Conservation (phyloP, 2,797 vertebrate species). For the Sebastes matsubarae region DNA sequence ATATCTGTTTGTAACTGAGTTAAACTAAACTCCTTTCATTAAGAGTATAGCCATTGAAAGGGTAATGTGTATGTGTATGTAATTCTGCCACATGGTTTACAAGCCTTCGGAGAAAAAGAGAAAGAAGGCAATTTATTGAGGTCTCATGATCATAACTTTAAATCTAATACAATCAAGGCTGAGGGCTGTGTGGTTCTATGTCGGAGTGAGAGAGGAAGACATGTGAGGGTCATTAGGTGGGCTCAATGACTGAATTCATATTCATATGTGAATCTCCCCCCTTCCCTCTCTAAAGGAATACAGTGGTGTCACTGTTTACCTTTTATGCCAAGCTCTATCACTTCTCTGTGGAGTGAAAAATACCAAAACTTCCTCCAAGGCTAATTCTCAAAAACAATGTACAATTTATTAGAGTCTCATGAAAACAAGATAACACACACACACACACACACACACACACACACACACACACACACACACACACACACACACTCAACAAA, state of each 20-base stretch:
- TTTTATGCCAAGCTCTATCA: conserved; percentile 20
- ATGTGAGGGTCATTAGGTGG: conserved; percentile 75
- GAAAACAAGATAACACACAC: conserved; percentile 11
- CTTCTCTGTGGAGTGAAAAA: conserved; percentile 23
- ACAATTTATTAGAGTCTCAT: conserved; percentile 36
- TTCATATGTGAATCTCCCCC: conserved; percentile 19
- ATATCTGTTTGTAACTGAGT: background rate
- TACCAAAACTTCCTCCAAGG: conserved; percentile 31
- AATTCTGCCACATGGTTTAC: conserved; percentile 18
- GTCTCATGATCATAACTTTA: conserved; percentile 69
- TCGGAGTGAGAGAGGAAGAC: conserved; percentile 53
- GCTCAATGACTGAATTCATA: conserved; percentile 31
- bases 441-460: background rate
- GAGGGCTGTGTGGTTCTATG: conserved; percentile 56
- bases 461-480: no score
- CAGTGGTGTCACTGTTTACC: conserved; percentile 35
- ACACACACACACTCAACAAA: background rate
- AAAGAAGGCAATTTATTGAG: conserved; percentile 52
- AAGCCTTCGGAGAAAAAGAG: conserved; percentile 38
- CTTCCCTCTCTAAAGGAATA: conserved; percentile 25
- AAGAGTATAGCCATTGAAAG: background rate
- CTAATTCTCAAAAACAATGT: conserved; percentile 35
- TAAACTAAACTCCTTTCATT: background rate
- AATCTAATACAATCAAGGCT: conserved; percentile 58
- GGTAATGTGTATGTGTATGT: conserved; percentile 6